Conservation (phyloP, 1,140 invertebrate genomes). For the Calephelis nemesis region DNA sequence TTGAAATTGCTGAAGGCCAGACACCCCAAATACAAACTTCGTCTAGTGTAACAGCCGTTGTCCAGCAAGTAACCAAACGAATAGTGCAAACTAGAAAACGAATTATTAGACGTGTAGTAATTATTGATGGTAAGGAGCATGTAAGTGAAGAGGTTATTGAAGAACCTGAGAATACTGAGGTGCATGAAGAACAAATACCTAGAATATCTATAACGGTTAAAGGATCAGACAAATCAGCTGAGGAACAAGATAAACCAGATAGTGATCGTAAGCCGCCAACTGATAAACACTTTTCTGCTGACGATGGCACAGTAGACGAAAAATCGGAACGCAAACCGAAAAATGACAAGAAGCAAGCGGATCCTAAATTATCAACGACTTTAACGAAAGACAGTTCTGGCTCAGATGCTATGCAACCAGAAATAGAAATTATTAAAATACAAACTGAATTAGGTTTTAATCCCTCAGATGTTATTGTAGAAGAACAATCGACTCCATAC, state of each 20-base stretch:
- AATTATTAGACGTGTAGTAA: conserved; percentile 86
- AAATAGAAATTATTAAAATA: too few species aligned
- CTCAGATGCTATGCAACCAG: too few species aligned
- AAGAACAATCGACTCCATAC: background rate
- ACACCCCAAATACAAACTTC: conserved; percentile 71
- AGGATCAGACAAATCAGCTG: conserved; percentile 37
- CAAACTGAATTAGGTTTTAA: background rate
- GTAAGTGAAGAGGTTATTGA: conserved; percentile 90
- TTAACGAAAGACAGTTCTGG: too few species aligned
- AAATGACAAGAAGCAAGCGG: background rate
- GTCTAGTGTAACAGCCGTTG: conserved; percentile 86
- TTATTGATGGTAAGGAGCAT: conserved; percentile 90
- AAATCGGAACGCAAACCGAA: background rate
- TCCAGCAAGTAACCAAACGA: conserved; percentile 88
- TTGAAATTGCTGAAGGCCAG: conserved; percentile 79
- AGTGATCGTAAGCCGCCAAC: conserved; percentile 45
- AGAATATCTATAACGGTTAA: conserved; percentile 87
- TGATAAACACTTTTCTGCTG: background rate
- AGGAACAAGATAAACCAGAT: conserved; percentile 54
- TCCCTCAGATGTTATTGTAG: background rate
- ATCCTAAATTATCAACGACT: background rate
- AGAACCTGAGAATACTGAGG: conserved; percentile 89
- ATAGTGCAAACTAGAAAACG: conserved; percentile 87
- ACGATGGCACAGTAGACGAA: conserved; percentile 24
- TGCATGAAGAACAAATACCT: conserved; percentile 85